Evolutionary conservation across 1,140 invertebrate species (phyloP), one percentile per base, ranked within the genome.

Genomic region (Neodiprion lecontei): DNA sequence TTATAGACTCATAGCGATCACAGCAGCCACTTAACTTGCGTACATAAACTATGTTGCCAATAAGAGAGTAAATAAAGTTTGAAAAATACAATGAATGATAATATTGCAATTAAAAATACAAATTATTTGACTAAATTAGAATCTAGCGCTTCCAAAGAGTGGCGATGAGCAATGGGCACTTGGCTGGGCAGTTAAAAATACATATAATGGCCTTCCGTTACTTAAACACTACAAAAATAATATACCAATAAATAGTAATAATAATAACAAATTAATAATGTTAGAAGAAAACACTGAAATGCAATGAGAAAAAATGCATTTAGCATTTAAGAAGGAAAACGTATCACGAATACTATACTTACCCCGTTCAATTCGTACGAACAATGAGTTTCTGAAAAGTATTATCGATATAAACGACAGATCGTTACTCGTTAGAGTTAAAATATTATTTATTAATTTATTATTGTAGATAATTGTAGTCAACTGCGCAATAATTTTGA

Each of bases 131-230:
- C 53, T 61, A 61, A 14, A 61, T 61, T 61, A 61, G 53, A 61
- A 61, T 61, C 53, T 61, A 61, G 53, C 53, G 53, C 53, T 61
- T 61, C 53, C 53, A 61, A 61, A 61, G 53, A 61, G 53, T 61
- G 53, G 53, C 53, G n/a, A 14, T 61, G 53, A 61, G 53, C 53
- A 61, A 61, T 61, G 53, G 53, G 53, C 53, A 61, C 53, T 61
- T 61, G n/a, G 28, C 11, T 14, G 53, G 53, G n/a, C 53, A 14
- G 4, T 61, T 61, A 9, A 61, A 61, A 61, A 61, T 61, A 61
- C 53, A 61, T 61, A 61, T 61, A 61, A 61, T 61, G 53, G 53
- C 53, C 53, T 61, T 61, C 53, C 53, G 53, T 61, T 61, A 61
- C 53, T 14, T 61, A 61, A 61, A 61, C 11, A 61, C 53, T 40